These are phyloP conservation scores for Caloenas nicobarica DNA, from an alignment of 2,113 vertebrate species.

Conservation along the genomic window DNA sequence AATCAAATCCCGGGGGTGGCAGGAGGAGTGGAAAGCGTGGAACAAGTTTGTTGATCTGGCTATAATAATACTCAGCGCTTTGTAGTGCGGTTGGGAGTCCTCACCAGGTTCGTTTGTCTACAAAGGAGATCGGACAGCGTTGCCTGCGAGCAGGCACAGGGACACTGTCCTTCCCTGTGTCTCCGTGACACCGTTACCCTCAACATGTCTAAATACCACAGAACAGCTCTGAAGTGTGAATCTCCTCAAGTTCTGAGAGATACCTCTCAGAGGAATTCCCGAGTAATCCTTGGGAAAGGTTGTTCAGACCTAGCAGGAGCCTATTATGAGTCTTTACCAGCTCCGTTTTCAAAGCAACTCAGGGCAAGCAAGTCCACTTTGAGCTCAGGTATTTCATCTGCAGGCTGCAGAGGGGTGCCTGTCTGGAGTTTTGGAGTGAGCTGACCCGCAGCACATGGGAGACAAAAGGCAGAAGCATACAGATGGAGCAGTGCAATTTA, in stretches of 20 bases:
- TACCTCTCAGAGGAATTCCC: background rate
- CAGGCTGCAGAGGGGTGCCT: background rate
- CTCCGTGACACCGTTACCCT: background rate
- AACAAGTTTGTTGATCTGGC: background rate
- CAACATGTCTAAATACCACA: background rate
- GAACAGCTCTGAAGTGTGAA: background rate
- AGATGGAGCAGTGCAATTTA: background rate
- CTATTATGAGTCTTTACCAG: background rate
- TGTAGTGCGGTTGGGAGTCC: background rate
- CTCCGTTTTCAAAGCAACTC: background rate
- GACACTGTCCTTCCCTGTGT: background rate
- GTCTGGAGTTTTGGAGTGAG: background rate
- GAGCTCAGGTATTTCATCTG: background rate
- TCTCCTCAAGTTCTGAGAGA: background rate
- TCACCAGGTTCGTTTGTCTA: background rate
- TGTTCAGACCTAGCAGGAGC: background rate
- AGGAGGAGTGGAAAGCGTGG: background rate
- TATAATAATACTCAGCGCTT: background rate
- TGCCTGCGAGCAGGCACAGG: background rate
- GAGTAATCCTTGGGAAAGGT: background rate
- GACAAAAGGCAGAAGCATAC: background rate
- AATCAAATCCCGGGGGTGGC: background rate
- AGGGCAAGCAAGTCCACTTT: background rate
- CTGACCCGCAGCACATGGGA: rapidly evolving
- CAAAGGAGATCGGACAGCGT: background rate